A percentile compares a stretch with the other conserved stretches of the same genome.
phyloP scores from a whole-genome alignment of 2,797 vertebrate species.

The Brotula barbata region DNA sequence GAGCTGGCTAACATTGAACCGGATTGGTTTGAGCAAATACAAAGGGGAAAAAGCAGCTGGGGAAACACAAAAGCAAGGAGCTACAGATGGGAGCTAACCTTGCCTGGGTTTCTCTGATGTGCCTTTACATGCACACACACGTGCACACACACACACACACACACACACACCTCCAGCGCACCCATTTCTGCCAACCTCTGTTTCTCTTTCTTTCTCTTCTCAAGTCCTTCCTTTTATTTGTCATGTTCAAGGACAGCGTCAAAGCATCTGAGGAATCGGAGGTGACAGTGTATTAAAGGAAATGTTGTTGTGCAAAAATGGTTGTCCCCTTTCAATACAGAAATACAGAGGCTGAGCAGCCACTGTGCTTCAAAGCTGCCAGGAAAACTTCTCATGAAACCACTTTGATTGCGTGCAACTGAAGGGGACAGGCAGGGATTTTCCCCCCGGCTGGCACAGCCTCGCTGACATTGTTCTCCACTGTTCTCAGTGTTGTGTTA shows the following conservation, averaged over 20 bases:
- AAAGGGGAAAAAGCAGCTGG: slow-evolving; percentile 70
- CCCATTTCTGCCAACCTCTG: slow-evolving; percentile 60
- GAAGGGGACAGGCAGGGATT: slow-evolving; percentile 55
- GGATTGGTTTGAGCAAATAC: slow-evolving; percentile 60
- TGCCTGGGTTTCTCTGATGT: slow-evolving; percentile 72
- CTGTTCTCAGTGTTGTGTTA: slow-evolving; percentile 37
- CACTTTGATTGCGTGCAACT: slow-evolving; percentile 62
- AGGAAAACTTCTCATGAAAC: slow-evolving; percentile 66
- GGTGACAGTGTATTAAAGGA: slow-evolving; percentile 71
- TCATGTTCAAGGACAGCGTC: slow-evolving; percentile 66
- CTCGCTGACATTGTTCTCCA: slow-evolving; percentile 37
- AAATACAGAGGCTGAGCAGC: slow-evolving; percentile 55
- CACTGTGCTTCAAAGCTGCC: slow-evolving; percentile 67
- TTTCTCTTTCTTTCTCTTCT: slow-evolving; percentile 39
- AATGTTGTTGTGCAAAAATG: slow-evolving; percentile 70
- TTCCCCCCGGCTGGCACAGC: slow-evolving; percentile 27
- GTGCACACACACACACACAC: neutral
- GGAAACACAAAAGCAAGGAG: slow-evolving; percentile 72
- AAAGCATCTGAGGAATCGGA: slow-evolving; percentile 65
- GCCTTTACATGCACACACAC: slow-evolving; percentile 54
- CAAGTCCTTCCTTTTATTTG: slow-evolving; percentile 64
- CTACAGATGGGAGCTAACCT: slow-evolving; percentile 77
- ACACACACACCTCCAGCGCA: slow-evolving; percentile 46
- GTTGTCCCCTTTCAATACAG: slow-evolving; percentile 61
- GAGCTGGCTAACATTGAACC: slow-evolving; percentile 67